Percentiles rank a stretch among this genome's conserved stretches.
Evolutionary conservation across 1,140 invertebrate species (phyloP).

Genomic region (Drosophila tsacasi): DNA sequence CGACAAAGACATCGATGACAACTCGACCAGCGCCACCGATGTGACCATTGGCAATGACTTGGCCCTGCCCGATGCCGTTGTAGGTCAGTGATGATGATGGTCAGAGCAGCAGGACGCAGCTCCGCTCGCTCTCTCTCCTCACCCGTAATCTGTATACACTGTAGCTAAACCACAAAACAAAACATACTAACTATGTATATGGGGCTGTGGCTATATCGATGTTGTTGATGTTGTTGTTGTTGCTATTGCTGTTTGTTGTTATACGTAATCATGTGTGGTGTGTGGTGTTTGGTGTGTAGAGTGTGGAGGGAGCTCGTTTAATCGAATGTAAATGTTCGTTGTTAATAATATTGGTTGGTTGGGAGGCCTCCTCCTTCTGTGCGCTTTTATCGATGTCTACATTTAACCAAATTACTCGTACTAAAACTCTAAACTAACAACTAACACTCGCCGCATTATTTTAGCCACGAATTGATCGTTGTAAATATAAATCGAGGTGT

Average conservation of each 20-base stretch:
- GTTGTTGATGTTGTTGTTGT: constrained; percentile 61
- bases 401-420: constrained; percentile 35
- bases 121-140: constrained; percentile 22
- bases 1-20: constrained; percentile 89
- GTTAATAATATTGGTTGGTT: constrained; percentile 49
- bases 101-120: constrained; percentile 8
- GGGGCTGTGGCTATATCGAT: constrained; percentile 51
- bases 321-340: constrained; percentile 71
- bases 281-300: neutral
- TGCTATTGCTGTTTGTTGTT: constrained; percentile 62
- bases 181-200: constrained; percentile 34
- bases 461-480: constrained; percentile 50
- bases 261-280: constrained; percentile 34
- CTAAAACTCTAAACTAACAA: constrained; percentile 43
- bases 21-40: constrained; percentile 87
- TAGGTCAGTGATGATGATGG: constrained; percentile 88
- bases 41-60: constrained; percentile 85
- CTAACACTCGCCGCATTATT: constrained; percentile 43
- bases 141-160: constrained; percentile 29
- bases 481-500: constrained; percentile 40
- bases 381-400: constrained; percentile 71
- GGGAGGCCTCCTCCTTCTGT: constrained; percentile 30
- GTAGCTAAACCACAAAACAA: constrained; percentile 30
- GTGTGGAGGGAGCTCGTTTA: constrained; percentile 37
- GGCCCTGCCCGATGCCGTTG: constrained; percentile 85